Conservation (phyloP, 2,113 vertebrate species). For the Hypomesus transpacificus region DNA sequence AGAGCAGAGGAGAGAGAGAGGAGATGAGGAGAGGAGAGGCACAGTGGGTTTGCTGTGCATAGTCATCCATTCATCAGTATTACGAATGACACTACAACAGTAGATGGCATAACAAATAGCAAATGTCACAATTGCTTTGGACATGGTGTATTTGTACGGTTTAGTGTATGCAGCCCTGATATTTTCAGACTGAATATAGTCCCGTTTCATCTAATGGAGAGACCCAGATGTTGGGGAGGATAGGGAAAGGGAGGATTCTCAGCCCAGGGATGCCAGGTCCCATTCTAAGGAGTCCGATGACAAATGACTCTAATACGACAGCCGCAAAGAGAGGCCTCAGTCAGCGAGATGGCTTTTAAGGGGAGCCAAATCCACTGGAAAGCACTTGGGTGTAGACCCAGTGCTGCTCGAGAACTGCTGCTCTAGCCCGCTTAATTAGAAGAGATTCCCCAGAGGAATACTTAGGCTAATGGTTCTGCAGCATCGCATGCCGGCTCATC, state of each 20-base stretch:
- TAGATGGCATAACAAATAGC: neutral
- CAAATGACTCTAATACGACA: slow-evolving; percentile 35
- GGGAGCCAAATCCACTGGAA: slow-evolving; percentile 55
- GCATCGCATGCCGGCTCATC: slow-evolving; percentile 23
- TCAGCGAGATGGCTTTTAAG: slow-evolving; percentile 33
- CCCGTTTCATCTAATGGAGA: slow-evolving; percentile 9
- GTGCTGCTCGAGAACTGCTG: slow-evolving; percentile 45
- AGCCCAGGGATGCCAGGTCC: slow-evolving; percentile 35
- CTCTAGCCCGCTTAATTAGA: slow-evolving; percentile 66
- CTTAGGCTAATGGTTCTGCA: slow-evolving; percentile 54
- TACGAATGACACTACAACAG: too few species aligned
- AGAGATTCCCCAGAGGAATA: slow-evolving; percentile 49
- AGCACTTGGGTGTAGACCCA: slow-evolving; percentile 55
- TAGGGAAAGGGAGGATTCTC: slow-evolving; percentile 42
- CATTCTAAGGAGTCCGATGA: slow-evolving; percentile 42
- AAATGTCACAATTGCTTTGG: neutral
- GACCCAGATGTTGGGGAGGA: slow-evolving; percentile 38
- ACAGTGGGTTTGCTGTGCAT: neutral
- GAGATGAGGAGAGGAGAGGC: too few species aligned
- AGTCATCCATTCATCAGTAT: neutral
- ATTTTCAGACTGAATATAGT: slow-evolving; percentile 24
- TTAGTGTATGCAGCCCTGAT: neutral
- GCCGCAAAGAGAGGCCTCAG: slow-evolving; percentile 43
- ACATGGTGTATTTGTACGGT: neutral
- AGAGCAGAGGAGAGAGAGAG: too few species aligned